A percentile compares a stretch with the other conserved stretches of the same genome.
Evolutionary conservation across 2,113 vertebrate species (phyloP).

Genomic region (Platycercus adscitus): DNA sequence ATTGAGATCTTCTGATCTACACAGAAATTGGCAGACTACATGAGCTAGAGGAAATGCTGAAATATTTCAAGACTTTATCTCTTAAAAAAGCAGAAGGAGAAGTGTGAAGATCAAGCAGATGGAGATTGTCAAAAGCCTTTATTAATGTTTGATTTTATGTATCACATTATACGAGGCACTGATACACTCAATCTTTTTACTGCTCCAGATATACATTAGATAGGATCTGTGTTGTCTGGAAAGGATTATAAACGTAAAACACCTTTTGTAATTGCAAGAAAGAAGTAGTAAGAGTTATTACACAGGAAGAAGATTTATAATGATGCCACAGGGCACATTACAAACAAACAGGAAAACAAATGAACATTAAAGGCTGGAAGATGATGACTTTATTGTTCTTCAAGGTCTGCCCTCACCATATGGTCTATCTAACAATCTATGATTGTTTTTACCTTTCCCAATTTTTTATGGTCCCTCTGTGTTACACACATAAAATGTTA

Average conservation of each 20-base stretch:
- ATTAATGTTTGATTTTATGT: conserved; percentile 61
- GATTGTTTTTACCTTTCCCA: conserved; percentile 36
- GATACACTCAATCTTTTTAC: conserved; percentile 36
- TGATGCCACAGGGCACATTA: conserved; percentile 33
- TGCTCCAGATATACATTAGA: conserved; percentile 24
- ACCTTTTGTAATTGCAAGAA: conserved; percentile 36
- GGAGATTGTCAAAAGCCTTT: conserved; percentile 62
- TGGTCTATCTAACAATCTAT: conserved; percentile 26
- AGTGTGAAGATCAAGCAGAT: conserved; percentile 63
- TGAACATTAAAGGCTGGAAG: conserved; percentile 34
- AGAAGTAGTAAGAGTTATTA: conserved; percentile 33
- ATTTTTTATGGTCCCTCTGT: conserved; percentile 2
- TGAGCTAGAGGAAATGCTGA: conserved; percentile 19
- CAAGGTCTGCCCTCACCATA: conserved; percentile 51
- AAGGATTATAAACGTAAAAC: conserved; percentile 27
- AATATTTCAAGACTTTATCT: conserved; percentile 37
- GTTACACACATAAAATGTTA: conserved; percentile 13
- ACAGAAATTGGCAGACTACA: neutral
- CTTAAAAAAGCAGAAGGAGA: conserved; percentile 28
- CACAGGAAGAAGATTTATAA: conserved; percentile 38
- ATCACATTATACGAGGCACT: conserved; percentile 13
- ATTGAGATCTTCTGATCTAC: neutral
- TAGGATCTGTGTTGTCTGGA: conserved; percentile 19
- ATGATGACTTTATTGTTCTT: conserved; percentile 46
- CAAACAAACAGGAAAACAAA: conserved; percentile 46